Conservation (phyloP, 2,888 invertebrate species). For the Tolmerus cingulatus region DNA sequence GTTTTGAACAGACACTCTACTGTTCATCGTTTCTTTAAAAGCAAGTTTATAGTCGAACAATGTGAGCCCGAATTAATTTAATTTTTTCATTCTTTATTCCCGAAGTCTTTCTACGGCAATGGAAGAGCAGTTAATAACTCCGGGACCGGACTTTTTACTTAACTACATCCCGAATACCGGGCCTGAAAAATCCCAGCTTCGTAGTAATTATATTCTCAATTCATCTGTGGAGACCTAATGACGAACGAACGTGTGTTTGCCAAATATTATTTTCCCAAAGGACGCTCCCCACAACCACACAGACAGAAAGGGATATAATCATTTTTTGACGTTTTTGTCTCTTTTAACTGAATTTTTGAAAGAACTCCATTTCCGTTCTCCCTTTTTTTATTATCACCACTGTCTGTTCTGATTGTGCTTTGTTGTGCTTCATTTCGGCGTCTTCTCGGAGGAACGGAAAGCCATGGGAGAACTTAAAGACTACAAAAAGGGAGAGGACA, state of each 20-base stretch:
- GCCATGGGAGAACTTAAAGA: neutral
- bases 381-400: neutral
- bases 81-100: neutral
- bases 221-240: neutral
- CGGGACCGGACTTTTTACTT: neutral
- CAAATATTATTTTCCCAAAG: neutral
- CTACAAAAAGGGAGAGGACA: neutral
- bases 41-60: neutral
- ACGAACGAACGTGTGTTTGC: neutral
- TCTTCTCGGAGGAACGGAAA: neutral
- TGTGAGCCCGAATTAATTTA: neutral
- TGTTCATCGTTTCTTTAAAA: too few relatives aligned
- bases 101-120: neutral
- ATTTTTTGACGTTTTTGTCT: slow-evolving; percentile 27
- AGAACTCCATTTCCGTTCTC: slow-evolving; percentile 18
- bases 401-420: slow-evolving; percentile 15
- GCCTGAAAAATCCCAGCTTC: neutral
- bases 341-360: slow-evolving; percentile 25
- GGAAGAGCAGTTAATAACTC: neutral
- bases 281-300: neutral
- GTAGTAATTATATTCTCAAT: slow-evolving; percentile 19
- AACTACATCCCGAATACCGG: neutral
- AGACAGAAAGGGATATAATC: slow-evolving; percentile 15
- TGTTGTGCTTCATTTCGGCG: slow-evolving; percentile 23
- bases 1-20: too few relatives aligned